phyloP scores from a whole-genome alignment of 1,140 invertebrate species.

The Heliothis virescens region DNA sequence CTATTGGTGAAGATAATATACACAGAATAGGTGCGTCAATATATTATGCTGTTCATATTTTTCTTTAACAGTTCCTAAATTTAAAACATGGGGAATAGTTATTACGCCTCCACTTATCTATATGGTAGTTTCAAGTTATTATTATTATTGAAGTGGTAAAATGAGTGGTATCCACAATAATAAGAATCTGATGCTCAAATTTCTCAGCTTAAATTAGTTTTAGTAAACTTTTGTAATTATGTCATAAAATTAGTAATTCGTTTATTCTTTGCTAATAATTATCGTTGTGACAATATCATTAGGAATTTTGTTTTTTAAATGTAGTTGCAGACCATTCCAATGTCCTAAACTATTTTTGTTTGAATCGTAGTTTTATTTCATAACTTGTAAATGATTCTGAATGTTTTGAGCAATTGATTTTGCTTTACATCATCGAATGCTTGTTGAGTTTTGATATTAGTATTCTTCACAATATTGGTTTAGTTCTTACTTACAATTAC shows the following conservation, averaged over 20 bases:
- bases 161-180: slow-evolving; percentile 66
- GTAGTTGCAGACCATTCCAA: slow-evolving; percentile 69
- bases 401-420: slow-evolving; percentile 59
- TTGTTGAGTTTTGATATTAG: slow-evolving; percentile 61
- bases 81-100: slow-evolving; percentile 15
- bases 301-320: slow-evolving; percentile 71
- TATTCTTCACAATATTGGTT: slow-evolving; percentile 32
- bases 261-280: slow-evolving; percentile 72
- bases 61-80: slow-evolving; percentile 8
- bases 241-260: slow-evolving; percentile 64
- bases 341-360: slow-evolving; percentile 55
- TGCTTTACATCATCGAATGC: slow-evolving; percentile 69
- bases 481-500: slow-evolving; percentile 12
- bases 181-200: slow-evolving; percentile 76
- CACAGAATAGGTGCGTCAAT: too few species aligned
- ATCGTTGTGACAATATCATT: slow-evolving; percentile 71
- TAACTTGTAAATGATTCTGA: slow-evolving; percentile 58
- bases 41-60: too few species aligned
- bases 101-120: not conserved
- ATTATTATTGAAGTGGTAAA: slow-evolving; percentile 65
- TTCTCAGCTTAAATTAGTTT: slow-evolving; percentile 69
- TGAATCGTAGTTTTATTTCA: slow-evolving; percentile 67
- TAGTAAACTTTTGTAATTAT: slow-evolving; percentile 61
- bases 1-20: too few species aligned
- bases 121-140: slow-evolving; percentile 60